Evolutionary conservation across 2,113 vertebrate genomes (phyloP), one percentile per base, ranked within the genome.

Genomic region (Sus scrofa): DNA sequence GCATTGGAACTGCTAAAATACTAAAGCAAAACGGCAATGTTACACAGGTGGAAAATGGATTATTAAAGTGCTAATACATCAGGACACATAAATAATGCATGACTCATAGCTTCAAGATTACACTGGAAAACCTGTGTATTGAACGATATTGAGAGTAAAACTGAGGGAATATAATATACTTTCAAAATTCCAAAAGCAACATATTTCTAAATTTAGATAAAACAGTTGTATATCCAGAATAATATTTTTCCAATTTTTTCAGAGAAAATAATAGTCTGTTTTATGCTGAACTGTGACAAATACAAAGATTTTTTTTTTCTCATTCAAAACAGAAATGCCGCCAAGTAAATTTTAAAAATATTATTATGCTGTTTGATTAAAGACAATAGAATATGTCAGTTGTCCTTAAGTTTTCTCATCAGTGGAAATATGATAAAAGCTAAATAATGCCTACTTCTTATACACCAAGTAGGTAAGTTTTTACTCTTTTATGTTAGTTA

Each of bases 161-260:
- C 4, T 54, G 50, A 63, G 83, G 18, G 0, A 75, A 73, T 39
- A 32, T 63, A 83, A 39, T 39, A 88, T 65, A 19, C 27, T 13
- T 93, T 91, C 11, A 93, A 81, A 88, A 78, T 60, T 52, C 26
- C 34, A 65, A 92, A 56, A 19, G 0, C 63, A 78, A n/a, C 58
- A 1, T 50, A 60, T 62, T 75, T 83, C 10, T 87, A 79, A 67
- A 83, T 79, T 87, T 60, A 24, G 26, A 84, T 74, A 78, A 91
- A 81, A 27, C 20, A 22, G 16, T 26, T 96, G 6, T 68, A 37
- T 4, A 62, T 26, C 32, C 11, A 87, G 6, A 82, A 65, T 65
- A 65, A 37, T 54, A 34, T 68, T 82, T 92, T 95, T 65, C 89
- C 4, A 88, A 27, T 56, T 89, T 90, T 81, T 39, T 52, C 22